Evolutionary conservation across 2,888 invertebrate genomes (phyloP).

Genomic region (Ecdyonurus torrentis): DNA sequence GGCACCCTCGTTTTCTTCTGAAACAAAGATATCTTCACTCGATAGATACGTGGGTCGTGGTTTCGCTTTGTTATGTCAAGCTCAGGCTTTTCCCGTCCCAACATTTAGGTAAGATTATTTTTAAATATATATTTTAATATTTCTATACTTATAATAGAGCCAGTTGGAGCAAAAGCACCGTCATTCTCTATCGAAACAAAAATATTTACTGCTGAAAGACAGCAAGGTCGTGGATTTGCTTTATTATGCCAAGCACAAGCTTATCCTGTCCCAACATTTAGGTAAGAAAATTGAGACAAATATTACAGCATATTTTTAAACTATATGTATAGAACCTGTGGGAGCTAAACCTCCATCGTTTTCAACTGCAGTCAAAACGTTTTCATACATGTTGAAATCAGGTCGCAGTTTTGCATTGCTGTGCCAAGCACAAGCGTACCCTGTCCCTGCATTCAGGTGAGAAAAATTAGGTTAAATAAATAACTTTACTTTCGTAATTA

Average conservation of each 20-base stretch:
- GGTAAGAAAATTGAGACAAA: conserved; percentile 43
- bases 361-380: conserved; percentile 38
- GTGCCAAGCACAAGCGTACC: conserved; percentile 64
- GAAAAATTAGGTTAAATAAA: not conserved
- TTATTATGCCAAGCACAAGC: conserved; percentile 63
- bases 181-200: conserved; percentile 41
- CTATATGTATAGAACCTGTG: conserved; percentile 35
- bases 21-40: conserved; percentile 43
- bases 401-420: conserved; percentile 28
- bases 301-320: too few relatives aligned
- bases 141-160: conserved; percentile 29
- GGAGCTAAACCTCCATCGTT: conserved; percentile 43
- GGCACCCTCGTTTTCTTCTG: conserved; percentile 41
- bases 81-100: conserved; percentile 52
- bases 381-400: conserved; percentile 45
- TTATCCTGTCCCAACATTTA: conserved; percentile 52
- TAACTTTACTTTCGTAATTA: conserved; percentile 16
- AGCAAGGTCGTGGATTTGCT: conserved; percentile 36
- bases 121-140: not conserved
- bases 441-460: conserved; percentile 32
- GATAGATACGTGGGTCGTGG: conserved; percentile 40
- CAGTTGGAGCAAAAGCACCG: conserved; percentile 42
- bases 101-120: conserved; percentile 44
- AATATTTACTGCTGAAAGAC: conserved; percentile 46
- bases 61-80: conserved; percentile 47